Conservation (phyloP, 92 coral and sea anemone species). For the Phenganax stokvisi region DNA sequence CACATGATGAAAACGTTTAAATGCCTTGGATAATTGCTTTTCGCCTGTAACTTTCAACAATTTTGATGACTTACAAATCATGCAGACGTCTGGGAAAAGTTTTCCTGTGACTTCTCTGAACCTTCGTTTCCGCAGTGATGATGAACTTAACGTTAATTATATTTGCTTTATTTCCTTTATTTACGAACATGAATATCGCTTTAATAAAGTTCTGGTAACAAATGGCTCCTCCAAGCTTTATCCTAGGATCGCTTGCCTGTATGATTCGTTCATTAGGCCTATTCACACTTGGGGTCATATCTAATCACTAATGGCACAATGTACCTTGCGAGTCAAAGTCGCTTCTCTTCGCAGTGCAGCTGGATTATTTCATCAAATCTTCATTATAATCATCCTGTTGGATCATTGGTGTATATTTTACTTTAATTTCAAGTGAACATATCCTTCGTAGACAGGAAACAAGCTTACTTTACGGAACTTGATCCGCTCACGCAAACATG, state of each 20-base stretch:
- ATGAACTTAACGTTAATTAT: not conserved
- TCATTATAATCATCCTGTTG: no score
- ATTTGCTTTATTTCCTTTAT: not conserved
- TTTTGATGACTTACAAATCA: slow-evolving; percentile 1
- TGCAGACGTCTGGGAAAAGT: slow-evolving; percentile 4
- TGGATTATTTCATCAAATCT: no score
- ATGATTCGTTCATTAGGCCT: not conserved
- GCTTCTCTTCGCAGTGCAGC: no score
- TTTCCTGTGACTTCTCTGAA: not conserved
- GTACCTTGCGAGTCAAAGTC: no score
- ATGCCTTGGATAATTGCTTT: not conserved
- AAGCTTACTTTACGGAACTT: no score
- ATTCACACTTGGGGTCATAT: no score
- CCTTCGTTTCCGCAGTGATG: not conserved
- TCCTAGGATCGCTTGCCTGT: not conserved
- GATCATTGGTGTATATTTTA: no score
- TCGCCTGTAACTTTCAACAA: not conserved
- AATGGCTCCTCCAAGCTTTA: slow-evolving; percentile 6
- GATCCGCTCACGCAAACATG: no score
- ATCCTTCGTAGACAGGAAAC: no score
- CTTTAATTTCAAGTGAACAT: no score
- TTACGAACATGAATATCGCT: not conserved
- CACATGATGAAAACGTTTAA: not conserved
- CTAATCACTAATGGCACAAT: no score
- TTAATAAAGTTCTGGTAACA: not conserved